Evolutionary conservation across 2,797 vertebrate species (phyloP), one percentile per base, ranked within the genome.

Genomic region (Neosilurus mollespiculum): DNA sequence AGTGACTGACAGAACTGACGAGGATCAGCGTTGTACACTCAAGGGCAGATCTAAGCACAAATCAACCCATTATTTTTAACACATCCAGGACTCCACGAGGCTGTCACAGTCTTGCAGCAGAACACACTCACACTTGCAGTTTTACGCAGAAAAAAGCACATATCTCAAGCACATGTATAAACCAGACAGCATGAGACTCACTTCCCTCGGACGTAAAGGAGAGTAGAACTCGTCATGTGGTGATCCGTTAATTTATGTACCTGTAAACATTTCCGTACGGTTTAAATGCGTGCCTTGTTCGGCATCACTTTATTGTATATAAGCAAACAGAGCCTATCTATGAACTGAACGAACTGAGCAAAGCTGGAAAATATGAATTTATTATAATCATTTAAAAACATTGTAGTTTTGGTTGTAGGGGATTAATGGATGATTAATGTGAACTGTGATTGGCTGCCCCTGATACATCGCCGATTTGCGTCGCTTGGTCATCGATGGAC

Each of bases 221-320:
- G 15, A 9, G 30, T 83, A 90, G 78, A 80, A 66, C 86, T 89
- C 88, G 87, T 90, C 86, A 90, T 90, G 88, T 87, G 88, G 72
- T 70, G 22, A 87, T 84, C 91, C 70, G 82, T 88, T 93, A 93
- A 93, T 94, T 95, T 94, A 94, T 94, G 92, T 90, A 91, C 92
- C 89, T 91, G 92, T 93, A 43, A 43, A 43, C 43, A 88, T 91
- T 89, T 91, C 90, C 89, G 87, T 87, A 81, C 92, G 88, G 89
- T 92, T 93, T 91, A 94, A 93, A 95, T 94, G 94, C 95, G 96
- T 98, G 97, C 97, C 97, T 98, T 97, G 95, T 96, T 95, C 95
- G 96, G 95, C 97, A 94, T 92, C 91, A 95, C 94, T 95, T 95
- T 95, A 95, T 94, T 96, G 92, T 94, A 95, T 93, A 92, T 93